Evolutionary conservation across 2,797 vertebrate genomes (phyloP), one percentile per base, ranked within the genome.

Genomic region (Girardinus metallicus): DNA sequence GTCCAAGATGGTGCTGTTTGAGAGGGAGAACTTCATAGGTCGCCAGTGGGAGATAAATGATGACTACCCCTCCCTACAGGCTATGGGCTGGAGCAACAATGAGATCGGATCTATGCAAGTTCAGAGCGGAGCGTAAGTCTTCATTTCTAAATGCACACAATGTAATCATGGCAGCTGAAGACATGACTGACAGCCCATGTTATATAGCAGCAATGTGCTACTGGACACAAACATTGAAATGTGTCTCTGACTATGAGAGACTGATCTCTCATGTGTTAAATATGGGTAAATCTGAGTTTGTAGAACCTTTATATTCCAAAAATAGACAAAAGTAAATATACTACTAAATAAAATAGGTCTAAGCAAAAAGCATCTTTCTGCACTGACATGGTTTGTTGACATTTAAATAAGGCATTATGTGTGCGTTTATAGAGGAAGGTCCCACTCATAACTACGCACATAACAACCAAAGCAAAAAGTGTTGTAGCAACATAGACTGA

Each of bases 71-170:
- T 99, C 98, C 75, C 96, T 99, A 89, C 97, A 99, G 95, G 98
- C 97, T 84, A 99, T 98, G 98, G 98, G 97, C 85, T 99, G 98
- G 98, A 91, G 92, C 87, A 98, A 97, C 96, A 98, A 97, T 0
- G 97, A 99, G 96, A 97, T 99, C 76, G 98, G 98, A 89, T 98
- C 98, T 84, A 99, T 99, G 98, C 97, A 98, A 94, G 94, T 98
- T 92, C 96, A 96, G 90, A 95, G 96, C 0, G 98, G 98, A 74
- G 95, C 97, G 97, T 99, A 96, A 97, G 97, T 97, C 81, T 83
- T 36, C 21, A 31, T 18, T 36, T 74, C 26, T 18, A 66, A 53
- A 71, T 39, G 68, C 0, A 66, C 0, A 53, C 12, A 9, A n/a
- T 23, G 72, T 15, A 16, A 10, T 71, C 46, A 75, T 57, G 47